Base-by-base conservation (phyloP, 2,113 vertebrate species). In the Mixornis gularis region DNA sequence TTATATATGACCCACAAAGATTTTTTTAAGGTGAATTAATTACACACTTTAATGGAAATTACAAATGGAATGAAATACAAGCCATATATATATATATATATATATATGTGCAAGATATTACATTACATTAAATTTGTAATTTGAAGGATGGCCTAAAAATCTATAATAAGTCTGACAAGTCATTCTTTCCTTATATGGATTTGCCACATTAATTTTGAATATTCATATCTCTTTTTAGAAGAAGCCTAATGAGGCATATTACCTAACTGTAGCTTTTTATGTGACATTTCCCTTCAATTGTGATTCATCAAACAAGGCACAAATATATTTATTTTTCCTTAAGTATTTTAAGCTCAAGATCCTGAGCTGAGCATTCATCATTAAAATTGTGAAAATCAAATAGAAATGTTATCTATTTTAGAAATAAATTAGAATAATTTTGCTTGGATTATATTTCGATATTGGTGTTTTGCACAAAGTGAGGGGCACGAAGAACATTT, bases 221-320 rank as follows among this genome's bases (percentile, higher is more conserved):
- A 81, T 82, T 85, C 65, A 46, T 43, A 20, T 70, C 65, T 84
- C 64, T 59, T 93, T 80, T 72, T 77, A 80, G 92, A 91, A 92
- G 44, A 40, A 80, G 36, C 49, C 58, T 79, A 88, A 93, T 73
- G 78, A 79, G 32, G 25, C 65, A 71, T 76, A 81, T 70, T 90
- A 90, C 76, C 51, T 76, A 95, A 81, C 55, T 66, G 53, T 76
- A 62, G n/a, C 43, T 69, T 94, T 86, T 92, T 63, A 86, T 63
- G 72, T 64, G 85, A 49, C 46, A 76, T 92, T 91, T 89, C 62
- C 12, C 58, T 90, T 76, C 85, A 92, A 92, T 79, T 29, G 16
- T 58, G 17, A 88, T 71, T 82, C 48, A 85, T 38, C 41, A 78
- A 60, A 64, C 7, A 51, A 27, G 25, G 16, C 34, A 80, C 53